phyloP scores from a whole-genome alignment of 2,113 vertebrate genomes.

The Halichoerus grypus region DNA sequence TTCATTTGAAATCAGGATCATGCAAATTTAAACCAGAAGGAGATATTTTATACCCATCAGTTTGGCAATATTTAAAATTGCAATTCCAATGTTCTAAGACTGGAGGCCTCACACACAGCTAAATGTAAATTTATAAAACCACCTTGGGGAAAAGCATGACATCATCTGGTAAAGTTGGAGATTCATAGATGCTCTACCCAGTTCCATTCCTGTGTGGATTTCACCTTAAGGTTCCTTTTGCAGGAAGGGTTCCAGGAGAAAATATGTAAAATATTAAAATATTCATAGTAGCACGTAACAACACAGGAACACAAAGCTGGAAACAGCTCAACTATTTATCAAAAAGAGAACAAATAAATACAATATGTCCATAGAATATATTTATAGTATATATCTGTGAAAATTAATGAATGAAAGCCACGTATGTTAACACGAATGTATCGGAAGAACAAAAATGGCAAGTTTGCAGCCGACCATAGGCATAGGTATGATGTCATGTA shows the following conservation, averaged over 20 bases:
- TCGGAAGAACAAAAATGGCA: background rate
- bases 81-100: background rate
- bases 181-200: background rate
- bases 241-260: background rate
- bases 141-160: background rate
- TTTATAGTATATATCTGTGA: background rate
- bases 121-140: slow-evolving; percentile 1
- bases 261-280: slow-evolving; percentile 18
- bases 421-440: background rate
- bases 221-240: background rate
- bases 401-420: background rate
- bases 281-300: background rate
- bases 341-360: background rate
- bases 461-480: background rate
- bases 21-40: background rate
- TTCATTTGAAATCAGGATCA: background rate
- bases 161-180: background rate
- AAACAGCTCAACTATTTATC: background rate
- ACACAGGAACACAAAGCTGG: background rate
- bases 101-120: background rate
- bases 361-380: background rate
- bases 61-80: slow-evolving; percentile 28
- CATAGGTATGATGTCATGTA: background rate
- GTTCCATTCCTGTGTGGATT: background rate
- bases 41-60: background rate